Base-by-base conservation (phyloP, 2,797 vertebrate species). In the Gouania willdenowi region DNA sequence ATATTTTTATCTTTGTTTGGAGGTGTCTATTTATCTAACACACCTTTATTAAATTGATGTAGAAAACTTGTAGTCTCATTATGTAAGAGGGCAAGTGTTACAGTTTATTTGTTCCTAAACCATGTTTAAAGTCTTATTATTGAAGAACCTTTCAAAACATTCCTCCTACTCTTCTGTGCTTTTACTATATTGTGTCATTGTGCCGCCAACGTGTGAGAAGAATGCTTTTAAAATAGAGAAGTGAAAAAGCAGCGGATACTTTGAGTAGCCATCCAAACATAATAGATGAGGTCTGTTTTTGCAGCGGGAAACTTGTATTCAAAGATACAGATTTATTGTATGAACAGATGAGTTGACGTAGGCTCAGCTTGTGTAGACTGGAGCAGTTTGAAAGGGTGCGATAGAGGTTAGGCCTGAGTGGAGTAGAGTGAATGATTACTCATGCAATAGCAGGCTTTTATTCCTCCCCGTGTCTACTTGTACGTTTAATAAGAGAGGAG, bases 1-100 rank as follows among this genome's bases (percentile, higher is more conserved):
- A 73, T 61, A 75, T 47, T 35, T 31, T 32, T 20, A 39, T 63
- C 65, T 23, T 64, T 37, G 46, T 59, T 53, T 42, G 37, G 26
- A 54, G 49, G 23, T 34, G 19, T 53, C 26, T 12, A 10, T 17
- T 32, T 35, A 10, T 17, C 32, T 35, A 35, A 29, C 37, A n/a
- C 51, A 53, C 26, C n/a, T 47, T 67, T 65, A 31, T 45, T 29
- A 65, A 57, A 42, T 8, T 11, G 26, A 30, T 38, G 17, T 46
- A 46, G 45, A 36, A 47, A 35, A 38, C 36, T 37, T 64, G 36
- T 5, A 27, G 26, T 37, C 8, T 20, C 3, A n/a, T 24, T 4
- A 26, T 41, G 26, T 47, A 38, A 41, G 38, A 42, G 24, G 25
- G 22, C 6, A 26, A 31, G 4, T 26, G 23, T 51, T 18, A 21